A percentile compares a stretch with the other conserved stretches of the same genome.
Conservation (phyloP, 2,113 vertebrate species). For the Silurus meridionalis region DNA sequence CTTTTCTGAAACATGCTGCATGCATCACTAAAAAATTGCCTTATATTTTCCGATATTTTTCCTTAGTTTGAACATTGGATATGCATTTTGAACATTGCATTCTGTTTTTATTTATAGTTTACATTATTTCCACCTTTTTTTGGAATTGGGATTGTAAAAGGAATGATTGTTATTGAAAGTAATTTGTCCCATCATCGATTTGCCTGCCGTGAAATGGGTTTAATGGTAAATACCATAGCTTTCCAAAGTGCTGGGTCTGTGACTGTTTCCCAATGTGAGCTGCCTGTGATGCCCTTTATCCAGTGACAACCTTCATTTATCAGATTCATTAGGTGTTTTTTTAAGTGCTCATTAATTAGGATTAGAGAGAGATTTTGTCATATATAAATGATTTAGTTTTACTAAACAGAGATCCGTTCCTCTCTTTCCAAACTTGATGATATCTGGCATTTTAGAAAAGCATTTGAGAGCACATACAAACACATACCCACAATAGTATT, state of each 20-base stretch:
- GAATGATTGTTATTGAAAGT: no score
- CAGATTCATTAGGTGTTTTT: not conserved
- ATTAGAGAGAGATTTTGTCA: slow-evolving; percentile 44
- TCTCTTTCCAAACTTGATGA: slow-evolving; percentile 6
- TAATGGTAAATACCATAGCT: not conserved
- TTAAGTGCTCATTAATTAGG: slow-evolving; percentile 35
- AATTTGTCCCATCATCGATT: no score
- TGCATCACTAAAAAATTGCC: no score
- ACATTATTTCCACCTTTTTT: no score
- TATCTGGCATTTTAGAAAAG: slow-evolving; percentile 40
- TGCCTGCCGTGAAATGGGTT: not conserved
- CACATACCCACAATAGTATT: not conserved
- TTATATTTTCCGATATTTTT: no score
- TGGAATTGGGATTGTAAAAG: no score
- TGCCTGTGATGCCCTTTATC: not conserved
- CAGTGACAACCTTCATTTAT: not conserved
- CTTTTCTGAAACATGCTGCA: no score
- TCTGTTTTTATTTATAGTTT: no score
- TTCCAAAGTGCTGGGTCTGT: not conserved
- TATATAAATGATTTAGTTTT: slow-evolving; percentile 50
- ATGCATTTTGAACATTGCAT: no score
- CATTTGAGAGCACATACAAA: not conserved
- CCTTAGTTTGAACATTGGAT: no score
- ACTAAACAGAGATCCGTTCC: slow-evolving; percentile 21
- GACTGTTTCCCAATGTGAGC: not conserved